phyloP scores from a whole-genome alignment of 2,888 invertebrate genomes.

The Temnothorax unifasciatus region DNA sequence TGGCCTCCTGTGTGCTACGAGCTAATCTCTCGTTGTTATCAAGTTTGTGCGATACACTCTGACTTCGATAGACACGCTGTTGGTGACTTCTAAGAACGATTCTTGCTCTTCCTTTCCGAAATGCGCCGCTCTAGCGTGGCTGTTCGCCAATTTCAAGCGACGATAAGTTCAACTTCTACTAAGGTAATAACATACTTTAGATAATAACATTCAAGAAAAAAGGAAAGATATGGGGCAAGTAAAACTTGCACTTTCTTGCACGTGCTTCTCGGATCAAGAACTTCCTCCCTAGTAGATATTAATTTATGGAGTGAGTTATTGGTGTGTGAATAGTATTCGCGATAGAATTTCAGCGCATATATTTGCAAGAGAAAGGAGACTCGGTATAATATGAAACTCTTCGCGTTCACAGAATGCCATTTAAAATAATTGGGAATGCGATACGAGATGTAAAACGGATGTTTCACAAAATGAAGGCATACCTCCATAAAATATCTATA shows the following conservation, averaged over 20 bases:
- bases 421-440: conserved; percentile 39
- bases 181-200: neutral
- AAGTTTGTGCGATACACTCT: neutral
- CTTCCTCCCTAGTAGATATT: neutral
- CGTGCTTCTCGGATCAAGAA: neutral
- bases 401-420: conserved; percentile 27
- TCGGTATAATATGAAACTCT: conserved; percentile 27
- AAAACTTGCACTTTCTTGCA: neutral
- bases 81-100: neutral
- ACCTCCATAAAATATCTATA: conserved; percentile 9
- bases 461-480: conserved; percentile 27
- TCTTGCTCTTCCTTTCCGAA: neutral
- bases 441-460: conserved; percentile 22
- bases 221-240: neutral
- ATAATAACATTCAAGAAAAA: neutral
- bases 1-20: conserved; percentile 24
- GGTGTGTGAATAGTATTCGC: neutral
- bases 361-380: neutral
- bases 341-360: conserved; percentile 33
- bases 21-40: conserved; percentile 41
- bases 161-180: neutral
- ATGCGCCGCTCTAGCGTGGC: too few species aligned
- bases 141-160: neutral
- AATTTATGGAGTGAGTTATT: conserved; percentile 13
- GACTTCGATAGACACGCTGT: neutral